Evolutionary conservation across 2,797 vertebrate species (phyloP).

Genomic region (Heterohyrax brucei): DNA sequence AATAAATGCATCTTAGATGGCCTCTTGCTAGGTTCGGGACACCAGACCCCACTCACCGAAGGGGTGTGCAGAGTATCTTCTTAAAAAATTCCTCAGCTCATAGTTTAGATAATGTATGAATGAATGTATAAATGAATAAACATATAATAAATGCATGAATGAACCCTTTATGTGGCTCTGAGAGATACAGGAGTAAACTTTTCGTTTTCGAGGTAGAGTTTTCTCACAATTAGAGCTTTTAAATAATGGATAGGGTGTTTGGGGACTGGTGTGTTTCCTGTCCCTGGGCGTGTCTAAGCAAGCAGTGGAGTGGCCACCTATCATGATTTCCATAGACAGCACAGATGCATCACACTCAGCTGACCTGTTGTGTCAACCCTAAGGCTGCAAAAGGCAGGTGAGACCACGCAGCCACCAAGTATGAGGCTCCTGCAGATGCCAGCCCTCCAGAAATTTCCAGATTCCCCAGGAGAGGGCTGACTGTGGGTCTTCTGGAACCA

Average conservation of each 20-base stretch:
- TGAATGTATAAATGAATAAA: background rate
- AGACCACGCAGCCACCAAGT: fast-evolving
- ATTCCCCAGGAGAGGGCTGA: background rate
- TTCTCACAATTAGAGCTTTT: background rate
- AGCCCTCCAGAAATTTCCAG: background rate
- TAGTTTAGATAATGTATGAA: background rate
- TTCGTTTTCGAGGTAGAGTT: background rate
- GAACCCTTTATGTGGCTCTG: background rate
- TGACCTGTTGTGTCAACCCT: background rate
- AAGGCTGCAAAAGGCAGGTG: background rate
- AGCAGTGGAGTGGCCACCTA: too few species aligned
- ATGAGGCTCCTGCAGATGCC: background rate
- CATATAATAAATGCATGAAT: background rate
- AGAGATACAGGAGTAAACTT: background rate
- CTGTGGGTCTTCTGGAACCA: background rate
- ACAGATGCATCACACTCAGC: background rate
- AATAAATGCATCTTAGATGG: too few species aligned
- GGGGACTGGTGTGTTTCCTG: background rate
- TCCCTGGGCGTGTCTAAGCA: background rate
- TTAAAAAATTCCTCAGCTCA: too few species aligned
- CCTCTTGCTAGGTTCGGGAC: too few species aligned
- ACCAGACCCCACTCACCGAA: too few species aligned
- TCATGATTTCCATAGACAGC: background rate
- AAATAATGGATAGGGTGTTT: background rate
- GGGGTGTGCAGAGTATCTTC: too few species aligned